Conservation (phyloP, 2,888 invertebrate species). For the Folsomia manolachei region DNA sequence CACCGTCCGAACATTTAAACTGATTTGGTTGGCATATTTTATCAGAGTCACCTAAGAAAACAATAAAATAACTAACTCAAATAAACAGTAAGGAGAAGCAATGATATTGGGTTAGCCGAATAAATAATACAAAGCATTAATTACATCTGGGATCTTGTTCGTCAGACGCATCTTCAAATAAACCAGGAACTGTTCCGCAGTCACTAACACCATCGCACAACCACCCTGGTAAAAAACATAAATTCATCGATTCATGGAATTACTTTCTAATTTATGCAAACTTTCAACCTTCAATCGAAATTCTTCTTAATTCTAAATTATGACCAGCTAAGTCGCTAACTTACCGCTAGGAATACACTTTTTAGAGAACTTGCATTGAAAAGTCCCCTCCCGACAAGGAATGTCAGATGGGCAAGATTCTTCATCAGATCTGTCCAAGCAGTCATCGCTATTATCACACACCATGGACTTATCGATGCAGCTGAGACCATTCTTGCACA, state of each 20-base stretch:
- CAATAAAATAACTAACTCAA: conserved; percentile 49
- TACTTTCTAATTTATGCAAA: too few relatives aligned
- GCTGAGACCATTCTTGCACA: conserved; percentile 60
- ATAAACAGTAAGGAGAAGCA: background rate
- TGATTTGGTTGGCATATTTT: conserved; percentile 67
- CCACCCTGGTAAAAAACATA: conserved; percentile 56
- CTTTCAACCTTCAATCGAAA: background rate
- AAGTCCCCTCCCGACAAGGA: conserved; percentile 56
- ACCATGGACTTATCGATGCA: conserved; percentile 65
- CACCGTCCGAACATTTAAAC: conserved; percentile 64
- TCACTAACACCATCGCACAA: conserved; percentile 74
- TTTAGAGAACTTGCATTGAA: conserved; percentile 68
- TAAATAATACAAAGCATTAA: conserved; percentile 47
- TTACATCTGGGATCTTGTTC: conserved; percentile 67
- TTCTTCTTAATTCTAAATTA: conserved; percentile 9
- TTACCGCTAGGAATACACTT: conserved; percentile 69
- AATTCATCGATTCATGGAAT: background rate
- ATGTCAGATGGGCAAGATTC: conserved; percentile 57
- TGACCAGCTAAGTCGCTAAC: background rate
- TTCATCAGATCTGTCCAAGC: conserved; percentile 64
- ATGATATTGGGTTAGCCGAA: too few relatives aligned
- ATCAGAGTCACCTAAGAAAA: conserved; percentile 60
- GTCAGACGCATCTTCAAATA: conserved; percentile 63
- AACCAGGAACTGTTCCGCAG: conserved; percentile 63
- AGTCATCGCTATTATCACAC: conserved; percentile 65